phyloP scores from a whole-genome alignment of 2,113 vertebrate genomes.

The Puntigrus tetrazona region DNA sequence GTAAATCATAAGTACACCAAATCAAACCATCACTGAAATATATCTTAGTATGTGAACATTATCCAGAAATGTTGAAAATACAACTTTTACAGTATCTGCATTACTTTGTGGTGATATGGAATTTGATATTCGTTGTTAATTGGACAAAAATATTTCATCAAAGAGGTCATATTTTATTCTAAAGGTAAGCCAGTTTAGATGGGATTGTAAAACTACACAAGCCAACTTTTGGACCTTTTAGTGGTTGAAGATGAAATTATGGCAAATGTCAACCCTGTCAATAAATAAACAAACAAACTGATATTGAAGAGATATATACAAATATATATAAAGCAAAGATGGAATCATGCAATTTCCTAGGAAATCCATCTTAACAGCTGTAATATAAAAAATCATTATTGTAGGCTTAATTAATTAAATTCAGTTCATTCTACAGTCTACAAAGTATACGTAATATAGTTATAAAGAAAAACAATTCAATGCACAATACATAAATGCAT shows the following conservation, averaged over 20 bases:
- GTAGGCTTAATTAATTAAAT: too few relatives aligned
- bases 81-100: background rate
- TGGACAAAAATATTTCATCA: background rate
- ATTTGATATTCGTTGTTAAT: background rate
- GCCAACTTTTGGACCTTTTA: background rate
- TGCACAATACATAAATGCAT: too few relatives aligned
- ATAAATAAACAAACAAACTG: background rate
- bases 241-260: background rate
- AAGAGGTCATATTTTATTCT: background rate
- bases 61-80: background rate
- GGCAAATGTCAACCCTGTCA: background rate
- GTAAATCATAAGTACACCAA: background rate
- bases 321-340: background rate
- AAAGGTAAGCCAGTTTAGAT: too few relatives aligned
- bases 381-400: background rate
- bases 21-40: slow-evolving; percentile 6
- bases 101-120: background rate
- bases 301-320: background rate
- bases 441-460: background rate
- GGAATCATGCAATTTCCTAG: too few relatives aligned
- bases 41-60: background rate
- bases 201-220: background rate
- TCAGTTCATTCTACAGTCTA: too few relatives aligned
- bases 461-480: too few relatives aligned
- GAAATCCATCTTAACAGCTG: background rate